These are phyloP conservation scores for Cyanistes caeruleus DNA, from an alignment of 2,113 vertebrate species.

Conservation along the genomic window DNA sequence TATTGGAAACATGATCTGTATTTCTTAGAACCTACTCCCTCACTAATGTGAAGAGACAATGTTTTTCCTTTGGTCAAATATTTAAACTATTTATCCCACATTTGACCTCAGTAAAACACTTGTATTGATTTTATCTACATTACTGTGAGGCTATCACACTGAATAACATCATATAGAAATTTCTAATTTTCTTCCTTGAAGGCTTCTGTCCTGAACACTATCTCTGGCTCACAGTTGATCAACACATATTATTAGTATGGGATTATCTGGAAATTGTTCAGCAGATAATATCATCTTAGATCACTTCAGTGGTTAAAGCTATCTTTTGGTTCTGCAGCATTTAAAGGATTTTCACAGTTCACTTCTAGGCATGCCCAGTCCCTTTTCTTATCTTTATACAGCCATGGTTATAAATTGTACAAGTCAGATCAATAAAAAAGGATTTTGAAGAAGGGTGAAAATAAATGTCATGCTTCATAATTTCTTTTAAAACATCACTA, in stretches of 20 bases:
- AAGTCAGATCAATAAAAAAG: constrained; percentile 59
- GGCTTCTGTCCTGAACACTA: background rate
- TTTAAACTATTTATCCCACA: background rate
- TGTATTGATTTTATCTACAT: background rate
- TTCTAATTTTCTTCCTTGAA: background rate
- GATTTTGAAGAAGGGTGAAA: constrained; percentile 47
- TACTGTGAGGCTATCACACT: background rate
- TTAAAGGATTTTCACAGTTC: constrained; percentile 44
- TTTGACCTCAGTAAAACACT: background rate
- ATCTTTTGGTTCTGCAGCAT: background rate
- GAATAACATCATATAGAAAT: background rate
- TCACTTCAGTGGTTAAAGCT: constrained; percentile 6
- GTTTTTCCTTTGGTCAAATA: background rate
- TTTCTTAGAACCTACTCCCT: background rate
- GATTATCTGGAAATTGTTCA: background rate
- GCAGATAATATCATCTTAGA: background rate
- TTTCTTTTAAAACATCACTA: constrained; percentile 8
- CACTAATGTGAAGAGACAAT: background rate
- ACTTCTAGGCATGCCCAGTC: background rate
- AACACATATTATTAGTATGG: background rate
- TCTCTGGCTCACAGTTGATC: background rate
- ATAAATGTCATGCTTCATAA: constrained; percentile 53
- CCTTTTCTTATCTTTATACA: constrained; percentile 10
- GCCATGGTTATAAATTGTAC: constrained; percentile 16
- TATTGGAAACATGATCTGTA: background rate